Base-by-base conservation (phyloP, 2,113 vertebrate genomes). In the Anoura caudifer region DNA sequence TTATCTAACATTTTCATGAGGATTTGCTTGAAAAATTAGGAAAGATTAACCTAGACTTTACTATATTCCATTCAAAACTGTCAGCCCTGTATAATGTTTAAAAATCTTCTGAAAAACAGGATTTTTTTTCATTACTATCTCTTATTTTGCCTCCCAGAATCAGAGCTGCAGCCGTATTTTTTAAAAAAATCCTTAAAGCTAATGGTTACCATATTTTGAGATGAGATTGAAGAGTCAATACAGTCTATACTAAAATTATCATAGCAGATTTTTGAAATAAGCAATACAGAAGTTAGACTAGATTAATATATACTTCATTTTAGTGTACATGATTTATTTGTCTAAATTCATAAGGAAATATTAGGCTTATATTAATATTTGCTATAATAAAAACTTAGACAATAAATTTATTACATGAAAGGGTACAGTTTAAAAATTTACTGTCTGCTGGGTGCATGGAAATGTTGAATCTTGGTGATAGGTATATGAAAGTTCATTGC, bases 201-300 rank as follows among this genome's bases (percentile, higher is more conserved):
- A 83, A 3, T 81, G 20, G 36, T 95, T 4, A 54, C 59, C 6
- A 7, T 65, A 84, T 91, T 91, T 96, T 50, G 79, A 80, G 26
- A 7, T 63, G 47, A 95, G 38, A 65, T 91, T 56, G 52, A 82
- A 50, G 9, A 67, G 50, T 52, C 31, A 75, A 5, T 73, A 26
- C 73, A 86, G n/a, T 92, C 65, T 84, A 6, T 54, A 41, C 4
- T 59, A 47, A 88, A 87, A 70, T 90, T 76, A 88, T 79, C n/a
- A 88, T 96, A 84, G 73, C 73, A 92, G 92, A 93, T 75, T 96
- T 96, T 97, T 95, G 72, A 98, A 96, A 97, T 97, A 98, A 96
- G 93, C 96, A 97, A 88, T 97, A 97, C 90, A 98, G 56, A 94
- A 95, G 45, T 9, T 63, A 52, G 38, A 47, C 4, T 45, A 79